phyloP scores from a whole-genome alignment of 2,113 vertebrate genomes.

The Sturnus vulgaris region DNA sequence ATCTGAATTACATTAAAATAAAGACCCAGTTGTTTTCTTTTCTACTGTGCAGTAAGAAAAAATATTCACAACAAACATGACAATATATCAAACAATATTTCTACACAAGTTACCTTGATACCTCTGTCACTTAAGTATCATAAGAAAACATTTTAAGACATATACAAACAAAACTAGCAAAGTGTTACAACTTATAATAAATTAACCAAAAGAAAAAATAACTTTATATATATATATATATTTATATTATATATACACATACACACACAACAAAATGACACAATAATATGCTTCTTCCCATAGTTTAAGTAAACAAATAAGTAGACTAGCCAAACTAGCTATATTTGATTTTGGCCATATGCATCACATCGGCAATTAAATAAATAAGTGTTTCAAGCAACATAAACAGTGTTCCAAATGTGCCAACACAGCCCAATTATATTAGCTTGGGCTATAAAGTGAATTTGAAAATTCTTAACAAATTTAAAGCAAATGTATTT shows the following conservation, averaged over 20 bases:
- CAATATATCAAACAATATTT: conserved; percentile 99
- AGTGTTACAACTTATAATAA: conserved; percentile 99
- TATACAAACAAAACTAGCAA: conserved; percentile 97
- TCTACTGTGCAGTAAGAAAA: conserved; percentile 89
- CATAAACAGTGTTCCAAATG: conserved; percentile 92
- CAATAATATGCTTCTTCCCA: conserved; percentile 96
- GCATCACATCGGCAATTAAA: conserved; percentile 98
- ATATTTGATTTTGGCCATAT: conserved; percentile 99
- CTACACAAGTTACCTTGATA: conserved; percentile 99
- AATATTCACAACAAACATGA: conserved; percentile 99
- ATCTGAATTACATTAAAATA: conserved; percentile 84
- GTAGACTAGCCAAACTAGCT: conserved; percentile 99
- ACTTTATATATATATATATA: conserved; percentile 99
- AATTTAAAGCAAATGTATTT: conserved; percentile 97
- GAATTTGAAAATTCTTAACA: conserved; percentile 83
- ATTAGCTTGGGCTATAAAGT: conserved; percentile 84
- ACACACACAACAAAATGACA: conserved; percentile 99
- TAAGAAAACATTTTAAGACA: conserved; percentile 99
- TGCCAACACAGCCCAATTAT: conserved; percentile 85
- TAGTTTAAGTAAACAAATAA: conserved; percentile 99
- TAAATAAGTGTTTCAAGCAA: conserved; percentile 90
- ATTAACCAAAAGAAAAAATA: conserved; percentile 99
- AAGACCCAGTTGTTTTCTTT: conserved; percentile 83
- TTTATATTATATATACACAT: conserved; percentile 89
- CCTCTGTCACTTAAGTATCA: conserved; percentile 95